Evolutionary conservation across 2,888 invertebrate species (phyloP).

Genomic region (Lasioglossum morio): DNA sequence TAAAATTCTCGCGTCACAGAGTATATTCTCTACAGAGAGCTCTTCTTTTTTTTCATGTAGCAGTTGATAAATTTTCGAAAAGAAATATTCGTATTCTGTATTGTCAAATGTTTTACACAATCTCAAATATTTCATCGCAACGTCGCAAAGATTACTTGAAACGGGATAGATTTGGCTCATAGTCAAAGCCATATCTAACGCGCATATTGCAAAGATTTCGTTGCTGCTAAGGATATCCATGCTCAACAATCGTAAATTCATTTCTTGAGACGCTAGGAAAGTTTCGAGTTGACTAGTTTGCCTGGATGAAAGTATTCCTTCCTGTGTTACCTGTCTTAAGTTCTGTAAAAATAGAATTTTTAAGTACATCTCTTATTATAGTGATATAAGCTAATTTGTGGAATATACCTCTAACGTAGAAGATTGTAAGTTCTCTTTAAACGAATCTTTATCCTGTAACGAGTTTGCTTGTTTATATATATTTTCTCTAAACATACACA

Average conservation of each 20-base stretch:
- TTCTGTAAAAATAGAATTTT: slow-evolving; percentile 71
- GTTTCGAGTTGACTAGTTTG: slow-evolving; percentile 79
- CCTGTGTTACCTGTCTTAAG: slow-evolving; percentile 78
- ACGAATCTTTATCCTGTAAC: slow-evolving; percentile 81
- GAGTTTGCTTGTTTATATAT: slow-evolving; percentile 70
- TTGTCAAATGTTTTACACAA: slow-evolving; percentile 69
- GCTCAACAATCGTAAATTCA: slow-evolving; percentile 68
- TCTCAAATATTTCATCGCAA: slow-evolving; percentile 79
- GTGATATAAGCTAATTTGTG: neutral
- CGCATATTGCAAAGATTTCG: slow-evolving; percentile 77
- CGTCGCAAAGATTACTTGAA: slow-evolving; percentile 77
- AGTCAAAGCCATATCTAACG: slow-evolving; percentile 81
- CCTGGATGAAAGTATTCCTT: slow-evolving; percentile 79
- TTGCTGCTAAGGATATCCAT: slow-evolving; percentile 63
- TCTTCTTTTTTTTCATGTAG: slow-evolving; percentile 71
- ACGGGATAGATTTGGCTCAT: slow-evolving; percentile 68
- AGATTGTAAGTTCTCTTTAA: slow-evolving; percentile 71
- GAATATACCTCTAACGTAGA: slow-evolving; percentile 73
- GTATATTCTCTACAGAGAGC: slow-evolving; percentile 66
- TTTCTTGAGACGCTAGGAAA: slow-evolving; percentile 80
- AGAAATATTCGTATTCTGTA: slow-evolving; percentile 71
- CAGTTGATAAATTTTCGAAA: slow-evolving; percentile 71
- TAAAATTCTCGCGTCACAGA: slow-evolving; percentile 76
- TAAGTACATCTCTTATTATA: neutral
- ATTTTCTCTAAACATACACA: slow-evolving; percentile 86